Conservation (phyloP, 2,888 invertebrate genomes). For the Archips xylosteana region DNA sequence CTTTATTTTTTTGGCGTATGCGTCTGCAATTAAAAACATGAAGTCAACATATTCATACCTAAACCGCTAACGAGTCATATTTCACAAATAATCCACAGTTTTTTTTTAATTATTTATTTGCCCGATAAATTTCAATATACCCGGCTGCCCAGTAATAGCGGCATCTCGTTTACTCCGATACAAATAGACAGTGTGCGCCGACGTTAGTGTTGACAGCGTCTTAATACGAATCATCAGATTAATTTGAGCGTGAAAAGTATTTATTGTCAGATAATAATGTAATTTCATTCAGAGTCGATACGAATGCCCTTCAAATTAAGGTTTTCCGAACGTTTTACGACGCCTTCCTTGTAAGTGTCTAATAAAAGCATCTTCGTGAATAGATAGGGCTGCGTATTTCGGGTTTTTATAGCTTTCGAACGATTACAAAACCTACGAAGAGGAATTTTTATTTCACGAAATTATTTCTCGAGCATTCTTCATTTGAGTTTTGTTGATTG, state of each 20-base stretch:
- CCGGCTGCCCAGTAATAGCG: too few species aligned
- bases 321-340: conserved; percentile 35
- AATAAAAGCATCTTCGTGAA: conserved; percentile 41
- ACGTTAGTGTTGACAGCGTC: too few species aligned
- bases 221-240: conserved; percentile 11
- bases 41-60: too few species aligned
- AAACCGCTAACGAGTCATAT: too few species aligned
- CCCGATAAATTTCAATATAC: too few species aligned
- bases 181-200: too few species aligned
- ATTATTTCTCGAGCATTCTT: conserved; percentile 29
- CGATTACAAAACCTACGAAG: conserved; percentile 40
- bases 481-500: conserved; percentile 29
- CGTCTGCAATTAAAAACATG: too few species aligned
- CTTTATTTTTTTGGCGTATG: too few species aligned
- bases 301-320: conserved; percentile 42
- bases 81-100: too few species aligned
- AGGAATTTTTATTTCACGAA: conserved; percentile 37
- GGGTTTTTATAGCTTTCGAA: conserved; percentile 34
- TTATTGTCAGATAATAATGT: conserved; percentile 33
- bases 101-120: too few species aligned
- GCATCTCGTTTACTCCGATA: too few species aligned
- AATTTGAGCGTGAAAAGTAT: conserved; percentile 15
- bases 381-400: conserved; percentile 40
- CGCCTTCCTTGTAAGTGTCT: conserved; percentile 34
- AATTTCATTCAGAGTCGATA: conserved; percentile 31